Percentiles rank a stretch among this genome's conserved stretches.
phyloP scores from a whole-genome alignment of 2,113 vertebrate genomes.

The Malurus elegans region DNA sequence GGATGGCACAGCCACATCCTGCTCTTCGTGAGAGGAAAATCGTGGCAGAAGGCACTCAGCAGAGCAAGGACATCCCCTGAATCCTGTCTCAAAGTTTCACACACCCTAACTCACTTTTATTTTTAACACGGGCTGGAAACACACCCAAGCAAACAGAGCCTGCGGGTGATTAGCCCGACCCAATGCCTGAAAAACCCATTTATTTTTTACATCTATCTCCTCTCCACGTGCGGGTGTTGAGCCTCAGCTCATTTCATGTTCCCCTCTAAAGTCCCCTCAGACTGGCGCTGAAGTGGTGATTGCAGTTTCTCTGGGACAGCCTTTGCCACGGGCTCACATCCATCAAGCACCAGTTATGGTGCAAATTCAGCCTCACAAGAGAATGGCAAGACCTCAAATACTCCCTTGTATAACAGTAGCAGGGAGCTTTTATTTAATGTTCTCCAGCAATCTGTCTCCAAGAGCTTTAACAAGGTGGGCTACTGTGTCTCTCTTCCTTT shows the following conservation, averaged over 20 bases:
- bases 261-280: constrained; percentile 14
- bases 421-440: constrained; percentile 4
- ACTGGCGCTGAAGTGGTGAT: neutral
- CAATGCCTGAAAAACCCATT: neutral
- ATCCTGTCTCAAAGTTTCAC: neutral
- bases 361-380: neutral
- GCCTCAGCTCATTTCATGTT: neutral
- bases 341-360: neutral
- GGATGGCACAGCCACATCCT: neutral
- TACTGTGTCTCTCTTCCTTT: neutral
- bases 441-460: neutral
- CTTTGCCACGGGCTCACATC: neutral
- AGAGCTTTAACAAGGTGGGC: constrained; percentile 10
- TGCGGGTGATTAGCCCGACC: neutral
- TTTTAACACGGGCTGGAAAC: neutral
- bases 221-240: neutral
- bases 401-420: neutral
- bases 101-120: neutral
- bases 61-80: neutral
- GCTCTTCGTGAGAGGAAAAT: rapidly evolving
- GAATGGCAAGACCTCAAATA: neutral
- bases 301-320: neutral
- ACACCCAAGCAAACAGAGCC: neutral
- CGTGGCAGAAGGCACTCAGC: neutral
- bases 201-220: neutral